A percentile compares a stretch with the other conserved stretches of the same genome.
These are phyloP conservation scores for Neria commutata DNA, from an alignment of 2,888 invertebrate genomes.

Conservation along the genomic window DNA sequence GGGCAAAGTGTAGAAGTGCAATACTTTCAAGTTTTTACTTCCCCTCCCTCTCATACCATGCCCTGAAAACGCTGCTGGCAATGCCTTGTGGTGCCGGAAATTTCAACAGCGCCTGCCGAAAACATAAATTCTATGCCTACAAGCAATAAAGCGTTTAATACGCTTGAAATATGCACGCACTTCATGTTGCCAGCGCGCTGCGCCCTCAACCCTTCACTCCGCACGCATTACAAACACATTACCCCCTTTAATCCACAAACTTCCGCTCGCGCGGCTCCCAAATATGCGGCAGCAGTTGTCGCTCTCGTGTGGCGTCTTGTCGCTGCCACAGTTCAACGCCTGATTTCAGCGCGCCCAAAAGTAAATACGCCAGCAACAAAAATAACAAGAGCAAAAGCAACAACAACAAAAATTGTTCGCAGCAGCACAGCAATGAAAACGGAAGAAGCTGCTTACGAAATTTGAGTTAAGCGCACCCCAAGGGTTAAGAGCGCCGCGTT, in stretches of 20 bases:
- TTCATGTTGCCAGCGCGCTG: background rate
- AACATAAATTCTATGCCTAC: background rate
- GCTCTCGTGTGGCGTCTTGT: background rate
- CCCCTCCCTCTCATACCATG: no score
- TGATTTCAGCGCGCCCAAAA: background rate
- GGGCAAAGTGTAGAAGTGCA: no score
- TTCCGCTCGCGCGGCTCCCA: background rate
- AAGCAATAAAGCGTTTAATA: background rate
- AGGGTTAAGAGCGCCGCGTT: constrained; percentile 1
- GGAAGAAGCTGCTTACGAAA: background rate
- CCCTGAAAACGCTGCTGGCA: no score
- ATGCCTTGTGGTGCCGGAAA: no score
- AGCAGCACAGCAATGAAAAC: background rate
- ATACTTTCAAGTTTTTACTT: no score
- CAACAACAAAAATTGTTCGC: background rate
- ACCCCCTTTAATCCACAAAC: background rate
- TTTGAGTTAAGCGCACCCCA: constrained; percentile 7
- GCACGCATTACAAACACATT: background rate
- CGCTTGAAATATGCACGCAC: background rate
- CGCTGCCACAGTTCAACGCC: background rate
- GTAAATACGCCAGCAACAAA: background rate
- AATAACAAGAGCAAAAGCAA: constrained; percentile 12
- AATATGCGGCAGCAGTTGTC: constrained; percentile 1
- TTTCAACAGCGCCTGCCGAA: no score
- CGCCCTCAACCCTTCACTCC: no score